Evolutionary conservation across 2,113 vertebrate genomes (phyloP).

Genomic region (rabbit (Oryctolagus cuniculus)): DNA sequence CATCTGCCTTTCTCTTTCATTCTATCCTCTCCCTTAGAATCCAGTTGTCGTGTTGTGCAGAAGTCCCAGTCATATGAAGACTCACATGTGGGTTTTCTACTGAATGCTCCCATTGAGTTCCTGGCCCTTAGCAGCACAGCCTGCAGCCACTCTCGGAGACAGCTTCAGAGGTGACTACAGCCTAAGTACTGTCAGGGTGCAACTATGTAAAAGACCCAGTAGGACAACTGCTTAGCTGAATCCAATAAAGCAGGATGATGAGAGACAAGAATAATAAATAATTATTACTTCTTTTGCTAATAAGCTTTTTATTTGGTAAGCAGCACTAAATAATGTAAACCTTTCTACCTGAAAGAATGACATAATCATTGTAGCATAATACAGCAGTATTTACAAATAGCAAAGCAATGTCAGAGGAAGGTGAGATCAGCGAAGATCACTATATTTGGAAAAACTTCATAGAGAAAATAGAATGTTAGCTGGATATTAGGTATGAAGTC

Average conservation of each 20-base stretch:
- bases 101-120: not conserved
- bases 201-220: not conserved
- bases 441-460: not conserved
- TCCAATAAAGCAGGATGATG: not conserved
- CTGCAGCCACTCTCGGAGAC: not conserved
- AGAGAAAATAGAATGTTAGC: not conserved
- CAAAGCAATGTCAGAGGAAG: not conserved
- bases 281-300: not conserved
- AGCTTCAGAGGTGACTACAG: not conserved
- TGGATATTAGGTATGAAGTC: not conserved
- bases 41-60: not conserved
- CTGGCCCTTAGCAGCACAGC: not conserved
- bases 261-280: not conserved
- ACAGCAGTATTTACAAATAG: not conserved
- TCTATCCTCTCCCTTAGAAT: not conserved
- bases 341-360: slow-evolving; percentile 1
- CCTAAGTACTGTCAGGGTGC: not conserved
- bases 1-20: not conserved
- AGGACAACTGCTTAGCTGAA: not conserved
- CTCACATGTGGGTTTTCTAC: not conserved
- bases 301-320: not conserved
- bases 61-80: not conserved
- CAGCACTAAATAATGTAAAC: not conserved
- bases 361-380: not conserved
- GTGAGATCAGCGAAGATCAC: not conserved